phyloP scores from a whole-genome alignment of 2,888 invertebrate genomes.

The Cheilosia impressa region DNA sequence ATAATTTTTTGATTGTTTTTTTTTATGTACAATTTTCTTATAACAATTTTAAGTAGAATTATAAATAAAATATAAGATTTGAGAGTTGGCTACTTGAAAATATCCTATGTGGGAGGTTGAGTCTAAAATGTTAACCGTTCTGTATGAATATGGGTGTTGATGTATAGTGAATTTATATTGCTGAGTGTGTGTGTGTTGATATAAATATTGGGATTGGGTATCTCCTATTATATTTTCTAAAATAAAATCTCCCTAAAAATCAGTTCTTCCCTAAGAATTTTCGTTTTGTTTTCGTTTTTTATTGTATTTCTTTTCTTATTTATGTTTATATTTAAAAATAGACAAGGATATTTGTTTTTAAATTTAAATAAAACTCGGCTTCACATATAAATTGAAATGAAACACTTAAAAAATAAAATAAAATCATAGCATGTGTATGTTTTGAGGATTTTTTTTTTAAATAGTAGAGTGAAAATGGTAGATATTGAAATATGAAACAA shows the following conservation, averaged over 20 bases:
- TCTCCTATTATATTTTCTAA: conserved; percentile 31
- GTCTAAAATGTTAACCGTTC: conserved; percentile 14
- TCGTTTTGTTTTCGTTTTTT: neutral
- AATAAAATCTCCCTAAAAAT: conserved; percentile 20
- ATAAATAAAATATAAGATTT: conserved; percentile 3
- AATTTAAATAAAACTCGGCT: conserved; percentile 35
- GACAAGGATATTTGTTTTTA: conserved; percentile 31
- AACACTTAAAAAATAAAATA: conserved; percentile 51
- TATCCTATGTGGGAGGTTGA: conserved; percentile 10
- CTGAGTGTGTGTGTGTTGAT: conserved; percentile 24
- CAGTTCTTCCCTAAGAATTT: conserved; percentile 29
- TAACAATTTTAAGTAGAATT: neutral
- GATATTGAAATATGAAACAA: conserved; percentile 24
- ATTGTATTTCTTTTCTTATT: conserved; percentile 26
- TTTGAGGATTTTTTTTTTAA: conserved; percentile 23
- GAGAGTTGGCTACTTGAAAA: conserved; percentile 3
- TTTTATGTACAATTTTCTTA: conserved; percentile 29
- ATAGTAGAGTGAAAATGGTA: conserved; percentile 32
- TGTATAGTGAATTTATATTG: conserved; percentile 40
- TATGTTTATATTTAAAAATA: conserved; percentile 31
- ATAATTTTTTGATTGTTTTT: conserved; percentile 35
- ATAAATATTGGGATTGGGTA: neutral
- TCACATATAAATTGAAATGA: conserved; percentile 45
- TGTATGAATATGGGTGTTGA: conserved; percentile 49
- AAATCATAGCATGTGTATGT: conserved; percentile 19